Evolutionary conservation across 2,888 invertebrate species (phyloP).

Genomic region (Parelbella ahira): DNA sequence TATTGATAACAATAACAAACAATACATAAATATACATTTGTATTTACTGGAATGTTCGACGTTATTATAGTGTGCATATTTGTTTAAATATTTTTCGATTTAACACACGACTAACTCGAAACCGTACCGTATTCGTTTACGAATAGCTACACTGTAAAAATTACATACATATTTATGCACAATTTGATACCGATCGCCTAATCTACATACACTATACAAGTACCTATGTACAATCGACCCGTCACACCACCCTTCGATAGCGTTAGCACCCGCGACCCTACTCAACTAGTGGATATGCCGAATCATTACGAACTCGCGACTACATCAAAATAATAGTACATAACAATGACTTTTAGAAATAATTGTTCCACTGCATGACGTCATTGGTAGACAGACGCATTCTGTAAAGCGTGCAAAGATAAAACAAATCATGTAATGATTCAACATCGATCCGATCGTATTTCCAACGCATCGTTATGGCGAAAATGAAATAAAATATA

Average conservation of each 20-base stretch:
- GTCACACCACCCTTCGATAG: no score
- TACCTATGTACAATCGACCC: slow-evolving; percentile 51
- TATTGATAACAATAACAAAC: slow-evolving; percentile 19
- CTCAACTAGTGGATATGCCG: slow-evolving; percentile 56
- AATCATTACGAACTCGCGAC: slow-evolving; percentile 28
- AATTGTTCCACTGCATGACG: no score
- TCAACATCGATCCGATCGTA: no score
- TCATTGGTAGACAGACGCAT: no score
- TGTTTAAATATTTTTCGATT: no score
- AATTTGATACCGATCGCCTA: slow-evolving; percentile 23
- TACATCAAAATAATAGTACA: background rate
- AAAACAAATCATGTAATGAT: no score
- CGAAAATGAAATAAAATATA: no score
- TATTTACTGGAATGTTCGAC: slow-evolving; percentile 20
- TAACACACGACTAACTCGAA: slow-evolving; percentile 3
- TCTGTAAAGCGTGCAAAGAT: no score
- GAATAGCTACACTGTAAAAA: slow-evolving; percentile 34
- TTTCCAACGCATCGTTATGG: no score
- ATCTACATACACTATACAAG: slow-evolving; percentile 53
- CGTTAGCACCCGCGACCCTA: slow-evolving; percentile 64
- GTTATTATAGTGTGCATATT: no score
- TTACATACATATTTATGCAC: slow-evolving; percentile 28
- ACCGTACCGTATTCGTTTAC: slow-evolving; percentile 46
- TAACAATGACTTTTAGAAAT: no score
- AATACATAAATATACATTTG: slow-evolving; percentile 13